A percentile compares a stretch with the other conserved stretches of the same genome.
These are phyloP conservation scores for Drosophila athabasca DNA, from an alignment of 1,140 invertebrate species.

Conservation along the genomic window DNA sequence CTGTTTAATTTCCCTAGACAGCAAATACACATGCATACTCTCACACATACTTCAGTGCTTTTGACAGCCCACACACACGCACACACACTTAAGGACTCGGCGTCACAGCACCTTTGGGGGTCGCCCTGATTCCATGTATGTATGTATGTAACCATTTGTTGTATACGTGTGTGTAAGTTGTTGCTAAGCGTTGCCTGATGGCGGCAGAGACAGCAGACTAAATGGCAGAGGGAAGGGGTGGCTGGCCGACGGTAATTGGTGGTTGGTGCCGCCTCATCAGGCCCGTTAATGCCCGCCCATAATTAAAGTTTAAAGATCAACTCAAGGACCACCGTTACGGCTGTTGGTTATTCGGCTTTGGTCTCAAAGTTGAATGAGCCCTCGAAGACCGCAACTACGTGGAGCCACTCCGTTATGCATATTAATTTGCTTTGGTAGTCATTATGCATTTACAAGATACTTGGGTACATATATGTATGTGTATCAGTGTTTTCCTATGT, in stretches of 20 bases:
- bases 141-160: background rate
- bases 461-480: background rate
- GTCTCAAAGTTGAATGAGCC: slow-evolving; percentile 2
- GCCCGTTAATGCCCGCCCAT: background rate
- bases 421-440: slow-evolving; percentile 38
- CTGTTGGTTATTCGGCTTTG: background rate
- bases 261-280: slow-evolving; percentile 14
- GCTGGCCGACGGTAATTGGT: slow-evolving; percentile 30
- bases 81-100: slow-evolving; percentile 3
- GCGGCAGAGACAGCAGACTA: background rate
- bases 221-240: background rate
- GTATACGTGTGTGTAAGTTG: background rate
- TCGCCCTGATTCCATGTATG: background rate
- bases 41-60: slow-evolving; percentile 7
- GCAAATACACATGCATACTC: slow-evolving; percentile 9
- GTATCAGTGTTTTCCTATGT: background rate
- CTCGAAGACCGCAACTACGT: slow-evolving; percentile 3
- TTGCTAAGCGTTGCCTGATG: slow-evolving; percentile 15
- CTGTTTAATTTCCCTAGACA: slow-evolving; percentile 2
- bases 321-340: background rate
- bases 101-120: slow-evolving; percentile 8
- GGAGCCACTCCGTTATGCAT: slow-evolving; percentile 6
- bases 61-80: slow-evolving; percentile 1
- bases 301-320: slow-evolving; percentile 31
- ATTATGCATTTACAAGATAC: background rate